Conservation (phyloP, 2,888 invertebrate species). For the Aphidius colemani region DNA sequence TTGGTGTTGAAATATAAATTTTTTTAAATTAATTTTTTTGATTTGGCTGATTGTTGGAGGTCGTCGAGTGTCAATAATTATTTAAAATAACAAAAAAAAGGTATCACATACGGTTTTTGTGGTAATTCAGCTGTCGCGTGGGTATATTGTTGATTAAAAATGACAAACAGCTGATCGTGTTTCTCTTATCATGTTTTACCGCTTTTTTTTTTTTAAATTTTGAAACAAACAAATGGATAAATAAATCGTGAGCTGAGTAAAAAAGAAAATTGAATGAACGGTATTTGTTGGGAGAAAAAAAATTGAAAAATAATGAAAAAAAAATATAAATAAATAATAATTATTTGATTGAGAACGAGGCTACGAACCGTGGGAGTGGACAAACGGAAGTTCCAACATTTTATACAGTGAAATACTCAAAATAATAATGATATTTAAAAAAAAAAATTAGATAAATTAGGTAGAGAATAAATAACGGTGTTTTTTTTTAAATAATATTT, state of each 20-base stretch:
- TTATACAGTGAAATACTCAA: conserved; percentile 3
- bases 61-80: background rate
- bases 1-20: too few relatives aligned
- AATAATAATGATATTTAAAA: background rate
- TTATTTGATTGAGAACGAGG: conserved; percentile 24
- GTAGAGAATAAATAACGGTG: conserved; percentile 1
- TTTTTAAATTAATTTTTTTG: background rate
- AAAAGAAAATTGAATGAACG: background rate
- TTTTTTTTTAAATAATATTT: conserved; percentile 9
- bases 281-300: too few relatives aligned
- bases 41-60: too few relatives aligned
- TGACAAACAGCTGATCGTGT: conserved; percentile 31
- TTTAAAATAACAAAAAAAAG: background rate
- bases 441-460: conserved; percentile 18
- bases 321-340: conserved; percentile 8
- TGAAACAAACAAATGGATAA: too few relatives aligned
- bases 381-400: conserved; percentile 28
- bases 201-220: background rate
- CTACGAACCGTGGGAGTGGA: conserved; percentile 24
- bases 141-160: conserved; percentile 14
- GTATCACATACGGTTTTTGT: background rate
- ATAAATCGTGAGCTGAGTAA: background rate
- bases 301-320: background rate
- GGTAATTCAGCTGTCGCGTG: conserved; percentile 23
- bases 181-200: conserved; percentile 14